phyloP scores from a whole-genome alignment of 1,140 invertebrate species.

The Idris sp. region DNA sequence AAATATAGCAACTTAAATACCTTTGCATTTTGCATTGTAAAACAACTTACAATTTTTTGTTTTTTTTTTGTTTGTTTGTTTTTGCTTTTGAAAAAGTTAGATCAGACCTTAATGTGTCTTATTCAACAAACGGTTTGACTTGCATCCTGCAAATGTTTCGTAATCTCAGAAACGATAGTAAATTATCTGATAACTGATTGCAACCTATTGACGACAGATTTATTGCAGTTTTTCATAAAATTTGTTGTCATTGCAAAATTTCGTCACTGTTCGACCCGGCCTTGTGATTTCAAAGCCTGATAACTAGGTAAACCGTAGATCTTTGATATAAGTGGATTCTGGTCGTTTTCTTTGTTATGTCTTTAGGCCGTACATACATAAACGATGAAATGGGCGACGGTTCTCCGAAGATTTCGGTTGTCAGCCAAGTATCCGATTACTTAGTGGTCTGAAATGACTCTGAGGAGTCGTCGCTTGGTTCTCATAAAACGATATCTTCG shows the following conservation, averaged over 20 bases:
- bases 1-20: no score
- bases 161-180: slow-evolving; percentile 6
- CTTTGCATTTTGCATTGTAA: no score
- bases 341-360: slow-evolving; percentile 31
- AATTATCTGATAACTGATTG: slow-evolving; percentile 3
- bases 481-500: slow-evolving; percentile 62
- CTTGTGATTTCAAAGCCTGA: slow-evolving; percentile 8
- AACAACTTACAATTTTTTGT: no score
- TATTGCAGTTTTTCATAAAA: slow-evolving; percentile 13
- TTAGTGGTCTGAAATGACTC: slow-evolving; percentile 59
- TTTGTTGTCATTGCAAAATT: slow-evolving; percentile 7
- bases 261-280: neutral
- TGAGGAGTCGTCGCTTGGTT: slow-evolving; percentile 54
- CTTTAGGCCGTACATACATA: slow-evolving; percentile 43
- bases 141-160: slow-evolving; percentile 16
- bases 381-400: slow-evolving; percentile 44
- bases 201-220: slow-evolving; percentile 8
- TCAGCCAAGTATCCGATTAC: slow-evolving; percentile 62
- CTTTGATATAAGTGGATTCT: slow-evolving; percentile 32
- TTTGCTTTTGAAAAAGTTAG: no score
- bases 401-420: slow-evolving; percentile 56
- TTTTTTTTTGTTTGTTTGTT: no score
- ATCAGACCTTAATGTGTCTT: no score
- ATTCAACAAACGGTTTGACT: slow-evolving; percentile 18
- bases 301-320: slow-evolving; percentile 37